Base-by-base conservation (phyloP, 1,140 invertebrate genomes). In the Zaprionus nigranus region DNA sequence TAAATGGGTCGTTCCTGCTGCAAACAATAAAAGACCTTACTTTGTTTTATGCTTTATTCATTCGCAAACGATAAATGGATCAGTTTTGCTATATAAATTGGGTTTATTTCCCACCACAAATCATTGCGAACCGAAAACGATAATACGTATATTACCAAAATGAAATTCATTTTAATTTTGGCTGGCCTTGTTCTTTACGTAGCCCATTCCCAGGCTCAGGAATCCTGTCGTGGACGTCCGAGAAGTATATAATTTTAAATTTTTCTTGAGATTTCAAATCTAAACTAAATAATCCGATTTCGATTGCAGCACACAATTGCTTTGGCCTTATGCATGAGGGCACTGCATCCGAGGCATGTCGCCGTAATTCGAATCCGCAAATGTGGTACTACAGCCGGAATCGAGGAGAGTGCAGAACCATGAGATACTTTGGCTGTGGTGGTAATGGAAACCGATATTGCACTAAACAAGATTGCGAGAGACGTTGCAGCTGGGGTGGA, bases 381-480 rank as follows among this genome's bases (percentile, higher is more conserved):
- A 68, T 68, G 56, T 68, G 56, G 65, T 60, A 34, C 6, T 67
- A 51, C 15, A 22, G 58, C 28, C 2, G 4, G 1, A 15, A 30
- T 13, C 11, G 13, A 12, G 22, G 40, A 2, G 15, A 24, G 1
- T 51, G 56, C 7, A 13, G 28, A 5, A 5, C 3, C 4, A 68
- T 59, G 65, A 30, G n/a, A 5, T 67, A 59, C 13, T 5, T 59
- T 3, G 56, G 65, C 15, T 59, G 65, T 30, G 65, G 65, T 15
- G 65, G 65, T 20, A 59, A 67, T 13, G 36, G 34, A 6, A 67
- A 60, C 9, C 28, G 65, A 2, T 68, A 51, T 5, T 68, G 65
- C 56, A 7, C 46, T 11, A 40, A 34, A 43, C 28, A 22, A n/a
- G n/a, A 15, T 51, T 62, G 60, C 3, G 46, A 51, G 46, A 51